A percentile compares a stretch with the other conserved stretches of the same genome.
Conservation (phyloP, 2,797 vertebrate species). For the Cirrhinus mrigala region DNA sequence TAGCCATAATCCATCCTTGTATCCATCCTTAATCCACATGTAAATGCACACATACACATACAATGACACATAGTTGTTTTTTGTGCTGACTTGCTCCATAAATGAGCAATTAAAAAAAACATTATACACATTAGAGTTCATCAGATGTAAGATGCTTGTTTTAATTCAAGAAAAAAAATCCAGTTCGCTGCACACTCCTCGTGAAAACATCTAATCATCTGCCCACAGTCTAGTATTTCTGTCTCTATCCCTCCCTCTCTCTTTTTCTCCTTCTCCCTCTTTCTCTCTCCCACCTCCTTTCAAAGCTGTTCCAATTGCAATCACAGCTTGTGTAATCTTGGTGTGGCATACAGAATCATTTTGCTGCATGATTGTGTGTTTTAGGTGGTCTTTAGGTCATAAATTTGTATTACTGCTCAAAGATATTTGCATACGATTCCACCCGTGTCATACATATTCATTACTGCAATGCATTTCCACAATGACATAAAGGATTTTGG, state of each 20-base stretch:
- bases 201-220: conserved; percentile 44
- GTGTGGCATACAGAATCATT: conserved; percentile 56
- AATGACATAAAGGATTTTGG: not conserved
- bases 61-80: not conserved
- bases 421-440: conserved; percentile 39
- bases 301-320: conserved; percentile 59
- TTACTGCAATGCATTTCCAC: not conserved
- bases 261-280: not conserved
- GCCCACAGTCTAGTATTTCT: conserved; percentile 45
- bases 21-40: not conserved
- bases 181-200: not conserved
- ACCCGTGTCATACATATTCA: conserved; percentile 45
- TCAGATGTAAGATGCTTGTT: not conserved
- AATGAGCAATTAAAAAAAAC: not conserved
- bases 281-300: conserved; percentile 40
- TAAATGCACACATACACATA: not conserved
- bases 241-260: conserved; percentile 52
- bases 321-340: conserved; percentile 61
- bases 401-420: conserved; percentile 45
- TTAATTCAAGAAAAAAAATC: not conserved
- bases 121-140: not conserved
- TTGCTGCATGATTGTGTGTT: conserved; percentile 38
- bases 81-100: conserved; percentile 1
- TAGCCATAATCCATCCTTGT: conserved; percentile 1
- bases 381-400: conserved; percentile 21